phyloP scores from a whole-genome alignment of 2,113 vertebrate species.

The Corydoras maculifer region DNA sequence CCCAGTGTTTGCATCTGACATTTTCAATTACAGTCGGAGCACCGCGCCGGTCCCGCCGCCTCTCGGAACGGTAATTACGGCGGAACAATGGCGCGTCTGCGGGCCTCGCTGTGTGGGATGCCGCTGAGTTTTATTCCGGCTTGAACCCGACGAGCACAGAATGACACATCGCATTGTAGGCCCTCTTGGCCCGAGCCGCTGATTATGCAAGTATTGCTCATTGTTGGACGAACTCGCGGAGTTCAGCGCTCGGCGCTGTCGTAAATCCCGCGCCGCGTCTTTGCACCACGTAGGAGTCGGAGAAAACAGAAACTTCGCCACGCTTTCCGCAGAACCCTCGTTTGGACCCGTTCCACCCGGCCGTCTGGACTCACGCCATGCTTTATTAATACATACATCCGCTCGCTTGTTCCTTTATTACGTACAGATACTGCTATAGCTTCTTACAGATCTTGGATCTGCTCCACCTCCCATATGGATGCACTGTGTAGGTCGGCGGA shows the following conservation, averaged over 20 bases:
- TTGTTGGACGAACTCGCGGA: slow-evolving; percentile 28
- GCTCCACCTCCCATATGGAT: too few species aligned
- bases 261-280: not conserved
- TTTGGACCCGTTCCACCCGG: too few species aligned
- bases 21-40: slow-evolving; percentile 33
- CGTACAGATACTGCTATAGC: too few species aligned
- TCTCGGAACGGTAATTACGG: slow-evolving; percentile 31
- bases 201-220: slow-evolving; percentile 33
- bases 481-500: too few species aligned
- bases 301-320: slow-evolving; percentile 14
- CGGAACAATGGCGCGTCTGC: slow-evolving; percentile 32
- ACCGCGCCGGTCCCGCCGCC: slow-evolving; percentile 23
- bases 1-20: slow-evolving; percentile 33
- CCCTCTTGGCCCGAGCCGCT: slow-evolving; percentile 28
- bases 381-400: too few species aligned
- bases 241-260: too few species aligned
- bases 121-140: slow-evolving; percentile 21
- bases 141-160: slow-evolving; percentile 27
- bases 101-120: slow-evolving; percentile 28
- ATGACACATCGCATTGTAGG: slow-evolving; percentile 38
- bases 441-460: too few species aligned
- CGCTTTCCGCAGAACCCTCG: not conserved
- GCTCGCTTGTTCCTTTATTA: too few species aligned
- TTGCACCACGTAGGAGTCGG: slow-evolving; percentile 20
- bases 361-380: too few species aligned